phyloP scores from a whole-genome alignment of 2,797 vertebrate species.

The Natrix natrix region DNA sequence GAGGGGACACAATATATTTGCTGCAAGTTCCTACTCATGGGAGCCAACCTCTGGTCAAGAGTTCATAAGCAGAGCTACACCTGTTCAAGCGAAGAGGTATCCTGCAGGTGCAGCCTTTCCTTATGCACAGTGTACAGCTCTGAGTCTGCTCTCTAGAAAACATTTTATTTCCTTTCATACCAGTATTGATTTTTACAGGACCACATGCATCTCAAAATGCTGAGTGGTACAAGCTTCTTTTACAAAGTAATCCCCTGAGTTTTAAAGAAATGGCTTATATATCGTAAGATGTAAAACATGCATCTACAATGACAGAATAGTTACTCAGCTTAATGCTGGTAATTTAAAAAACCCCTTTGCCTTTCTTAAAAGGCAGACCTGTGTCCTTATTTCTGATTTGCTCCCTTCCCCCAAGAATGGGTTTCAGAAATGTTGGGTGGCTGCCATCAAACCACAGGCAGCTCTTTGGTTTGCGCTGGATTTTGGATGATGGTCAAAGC shows the following conservation, averaged over 20 bases:
- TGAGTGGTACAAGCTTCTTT: not conserved
- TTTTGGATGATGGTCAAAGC: slow-evolving; percentile 78
- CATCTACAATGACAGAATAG: slow-evolving; percentile 39
- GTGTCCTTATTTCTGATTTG: slow-evolving; percentile 51
- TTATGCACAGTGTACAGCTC: not conserved
- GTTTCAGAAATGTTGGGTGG: slow-evolving; percentile 68
- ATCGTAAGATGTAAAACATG: not conserved
- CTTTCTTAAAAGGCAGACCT: slow-evolving; percentile 49
- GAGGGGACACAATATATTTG: not conserved
- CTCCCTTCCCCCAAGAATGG: slow-evolving; percentile 63
- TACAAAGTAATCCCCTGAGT: not conserved
- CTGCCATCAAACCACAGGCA: slow-evolving; percentile 73
- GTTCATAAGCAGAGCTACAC: not conserved
- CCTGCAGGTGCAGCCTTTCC: not conserved
- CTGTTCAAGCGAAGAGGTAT: not conserved
- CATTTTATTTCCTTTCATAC: not conserved
- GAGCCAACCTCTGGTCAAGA: not conserved
- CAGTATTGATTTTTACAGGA: not conserved
- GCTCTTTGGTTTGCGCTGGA: slow-evolving; percentile 67
- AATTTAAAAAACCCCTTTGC: slow-evolving; percentile 59
- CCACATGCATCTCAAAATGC: not conserved
- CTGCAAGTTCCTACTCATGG: not conserved
- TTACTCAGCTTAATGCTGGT: slow-evolving; percentile 47
- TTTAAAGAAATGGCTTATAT: not conserved
- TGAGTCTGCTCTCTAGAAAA: not conserved